Evolutionary conservation across 1,140 invertebrate species (phyloP).

Genomic region (Penaeus japonicus): DNA sequence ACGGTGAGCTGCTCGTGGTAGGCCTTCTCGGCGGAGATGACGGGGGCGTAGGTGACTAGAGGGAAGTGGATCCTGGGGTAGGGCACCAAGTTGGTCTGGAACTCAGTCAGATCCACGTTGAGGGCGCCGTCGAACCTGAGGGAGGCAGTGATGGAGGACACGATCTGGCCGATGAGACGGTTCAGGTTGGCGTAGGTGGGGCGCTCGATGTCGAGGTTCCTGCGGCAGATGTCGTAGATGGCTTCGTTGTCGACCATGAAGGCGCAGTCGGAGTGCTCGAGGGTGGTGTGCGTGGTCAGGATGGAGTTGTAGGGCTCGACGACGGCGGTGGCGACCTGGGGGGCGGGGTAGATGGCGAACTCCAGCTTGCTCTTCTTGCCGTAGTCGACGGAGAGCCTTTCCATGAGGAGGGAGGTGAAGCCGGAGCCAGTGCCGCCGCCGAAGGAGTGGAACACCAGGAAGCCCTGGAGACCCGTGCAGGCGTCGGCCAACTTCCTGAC

Average conservation of each 20-base stretch:
- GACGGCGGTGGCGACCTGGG: slow-evolving; percentile 46
- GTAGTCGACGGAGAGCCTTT: slow-evolving; percentile 49
- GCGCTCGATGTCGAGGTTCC: slow-evolving; percentile 50
- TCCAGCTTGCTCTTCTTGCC: slow-evolving; percentile 54
- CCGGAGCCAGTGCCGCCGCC: slow-evolving; percentile 51
- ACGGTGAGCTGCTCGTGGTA: slow-evolving; percentile 50
- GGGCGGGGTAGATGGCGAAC: slow-evolving; percentile 50
- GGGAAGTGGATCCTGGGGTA: slow-evolving; percentile 54
- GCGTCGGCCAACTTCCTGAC: slow-evolving; percentile 46
- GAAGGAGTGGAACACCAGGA: slow-evolving; percentile 54
- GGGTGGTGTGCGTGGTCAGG: slow-evolving; percentile 53
- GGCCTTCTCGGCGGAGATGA: slow-evolving; percentile 50
- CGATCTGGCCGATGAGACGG: slow-evolving; percentile 49
- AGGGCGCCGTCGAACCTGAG: slow-evolving; percentile 51
- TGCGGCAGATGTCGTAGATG: slow-evolving; percentile 54
- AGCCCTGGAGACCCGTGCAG: slow-evolving; percentile 50
- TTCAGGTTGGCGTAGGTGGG: slow-evolving; percentile 51
- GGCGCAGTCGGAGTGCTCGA: slow-evolving; percentile 53
- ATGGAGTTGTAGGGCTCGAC: slow-evolving; percentile 53
- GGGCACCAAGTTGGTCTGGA: slow-evolving; percentile 54
- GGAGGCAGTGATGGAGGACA: slow-evolving; percentile 49
- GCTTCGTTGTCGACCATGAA: slow-evolving; percentile 54
- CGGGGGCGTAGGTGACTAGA: slow-evolving; percentile 49
- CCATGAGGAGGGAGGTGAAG: slow-evolving; percentile 51
- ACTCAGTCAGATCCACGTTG: slow-evolving; percentile 48